These are phyloP conservation scores for Aotus griseimembra DNA, from an alignment of 2,797 vertebrate genomes.

Conservation along the genomic window DNA sequence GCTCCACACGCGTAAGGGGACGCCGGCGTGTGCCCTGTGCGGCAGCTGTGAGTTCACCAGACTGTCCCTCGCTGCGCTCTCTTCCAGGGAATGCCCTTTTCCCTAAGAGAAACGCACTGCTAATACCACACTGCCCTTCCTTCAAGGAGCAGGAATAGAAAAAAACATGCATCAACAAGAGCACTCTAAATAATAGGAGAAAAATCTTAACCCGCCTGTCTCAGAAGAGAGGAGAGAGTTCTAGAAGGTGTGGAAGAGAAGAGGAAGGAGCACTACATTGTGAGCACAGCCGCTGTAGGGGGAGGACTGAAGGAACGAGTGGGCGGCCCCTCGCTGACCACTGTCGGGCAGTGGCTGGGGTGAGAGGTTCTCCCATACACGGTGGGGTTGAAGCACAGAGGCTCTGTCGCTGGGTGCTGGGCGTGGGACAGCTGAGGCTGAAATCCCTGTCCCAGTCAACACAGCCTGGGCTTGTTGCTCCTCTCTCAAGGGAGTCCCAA, in stretches of 20 bases:
- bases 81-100: background rate
- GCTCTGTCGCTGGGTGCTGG: fast-evolving
- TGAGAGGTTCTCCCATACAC: fast-evolving
- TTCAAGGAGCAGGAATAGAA: background rate
- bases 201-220: fast-evolving
- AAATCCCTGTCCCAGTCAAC: fast-evolving
- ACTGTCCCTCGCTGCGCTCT: background rate
- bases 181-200: fast-evolving
- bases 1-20: fast-evolving
- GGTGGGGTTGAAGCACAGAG: fast-evolving
- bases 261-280: fast-evolving
- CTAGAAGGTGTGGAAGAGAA: background rate
- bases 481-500: fast-evolving
- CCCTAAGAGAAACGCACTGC: fast-evolving
- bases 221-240: background rate
- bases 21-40: fast-evolving
- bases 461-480: no score
- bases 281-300: no score
- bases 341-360: fast-evolving
- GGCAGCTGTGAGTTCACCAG: fast-evolving
- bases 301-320: background rate
- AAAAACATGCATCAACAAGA: background rate
- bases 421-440: no score
- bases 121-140: background rate
- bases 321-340: fast-evolving